A percentile compares a stretch with the other conserved stretches of the same genome.
Evolutionary conservation across 2,888 invertebrate species (phyloP).

Genomic region (Melieria omissa): DNA sequence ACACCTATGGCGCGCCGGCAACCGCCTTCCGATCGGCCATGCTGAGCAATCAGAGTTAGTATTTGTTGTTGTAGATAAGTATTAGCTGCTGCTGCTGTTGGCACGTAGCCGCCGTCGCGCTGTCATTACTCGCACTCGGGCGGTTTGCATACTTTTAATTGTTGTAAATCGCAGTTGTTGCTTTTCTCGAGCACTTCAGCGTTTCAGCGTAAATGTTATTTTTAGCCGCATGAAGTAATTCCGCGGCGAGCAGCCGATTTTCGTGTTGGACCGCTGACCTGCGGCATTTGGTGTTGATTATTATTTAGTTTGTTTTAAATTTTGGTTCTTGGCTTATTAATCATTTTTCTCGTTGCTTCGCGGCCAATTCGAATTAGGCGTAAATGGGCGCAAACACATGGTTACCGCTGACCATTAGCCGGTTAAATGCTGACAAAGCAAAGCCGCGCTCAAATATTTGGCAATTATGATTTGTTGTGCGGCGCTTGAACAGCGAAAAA

Average conservation of each 20-base stretch:
- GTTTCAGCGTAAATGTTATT: not conserved
- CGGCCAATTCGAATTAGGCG: no score
- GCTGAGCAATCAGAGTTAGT: slow-evolving; percentile 37
- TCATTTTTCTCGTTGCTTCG: no score
- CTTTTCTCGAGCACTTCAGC: not conserved
- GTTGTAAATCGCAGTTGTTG: not conserved
- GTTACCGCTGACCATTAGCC: no score
- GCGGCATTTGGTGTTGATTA: no score
- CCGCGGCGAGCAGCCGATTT: no score
- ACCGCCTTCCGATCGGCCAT: slow-evolving; percentile 27
- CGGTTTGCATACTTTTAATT: not conserved
- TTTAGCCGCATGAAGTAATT: slow-evolving; percentile 4
- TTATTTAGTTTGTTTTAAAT: not conserved
- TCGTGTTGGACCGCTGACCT: no score
- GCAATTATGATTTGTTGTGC: no score
- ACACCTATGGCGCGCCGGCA: slow-evolving; percentile 17
- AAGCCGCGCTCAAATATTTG: no score
- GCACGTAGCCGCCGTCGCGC: not conserved
- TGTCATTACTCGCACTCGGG: not conserved
- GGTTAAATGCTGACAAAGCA: no score
- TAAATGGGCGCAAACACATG: no score
- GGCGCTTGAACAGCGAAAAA: no score
- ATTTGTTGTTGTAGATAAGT: not conserved
- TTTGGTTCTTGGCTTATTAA: not conserved
- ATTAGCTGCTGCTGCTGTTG: not conserved